Base-by-base conservation (phyloP, 2,113 vertebrate genomes). In the Psammodynastes pulverulentus region DNA sequence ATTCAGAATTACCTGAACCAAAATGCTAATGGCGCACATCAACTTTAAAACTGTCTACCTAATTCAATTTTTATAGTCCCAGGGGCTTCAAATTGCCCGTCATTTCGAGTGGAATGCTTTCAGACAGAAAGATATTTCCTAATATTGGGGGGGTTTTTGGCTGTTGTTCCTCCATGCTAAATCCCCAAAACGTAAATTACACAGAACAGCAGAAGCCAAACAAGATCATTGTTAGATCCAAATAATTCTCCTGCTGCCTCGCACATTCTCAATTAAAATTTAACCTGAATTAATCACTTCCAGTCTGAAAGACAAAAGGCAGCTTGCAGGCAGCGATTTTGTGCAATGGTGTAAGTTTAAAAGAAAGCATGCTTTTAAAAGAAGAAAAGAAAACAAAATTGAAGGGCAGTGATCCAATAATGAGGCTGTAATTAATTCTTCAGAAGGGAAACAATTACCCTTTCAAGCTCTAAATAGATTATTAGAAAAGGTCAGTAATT, bases 381-480 rank as follows among this genome's bases (percentile, higher is more conserved):
- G 52, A 4, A 88, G 10, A 88, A 54, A 88, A 51, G 49, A 90
- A 90, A 90, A 84, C 67, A 54, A 51, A 90, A 51, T 54, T 23
- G 39, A 90, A 94, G 94, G 86, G 93, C 91, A 95, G 92, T 94
- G n/a, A 93, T 17, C 91, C 93, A 92, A 53, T 1, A 92, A 89
- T 0, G 21, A 96, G 94, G 86, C 95, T 67, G 88, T 89, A 58
- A 92, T 17, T 94, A 92, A 90, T 92, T 91, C 91, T 94, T 88
- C 92, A 93, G 84, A 90, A 92, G 89, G 93, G 93, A 96, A 95
- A 93, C 90, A 24, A 56, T 94, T 96, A 95, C 92, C 89, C 94
- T 93, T 94, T 94, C 0, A 1, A 1, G 84, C 9, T 92, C 88
- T 86, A 91, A 94, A 86, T 46, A 91, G 86, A 92, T 84, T 87